Evolutionary conservation across 2,113 vertebrate species (phyloP).

Genomic region (Todiramphus saurophagus): DNA sequence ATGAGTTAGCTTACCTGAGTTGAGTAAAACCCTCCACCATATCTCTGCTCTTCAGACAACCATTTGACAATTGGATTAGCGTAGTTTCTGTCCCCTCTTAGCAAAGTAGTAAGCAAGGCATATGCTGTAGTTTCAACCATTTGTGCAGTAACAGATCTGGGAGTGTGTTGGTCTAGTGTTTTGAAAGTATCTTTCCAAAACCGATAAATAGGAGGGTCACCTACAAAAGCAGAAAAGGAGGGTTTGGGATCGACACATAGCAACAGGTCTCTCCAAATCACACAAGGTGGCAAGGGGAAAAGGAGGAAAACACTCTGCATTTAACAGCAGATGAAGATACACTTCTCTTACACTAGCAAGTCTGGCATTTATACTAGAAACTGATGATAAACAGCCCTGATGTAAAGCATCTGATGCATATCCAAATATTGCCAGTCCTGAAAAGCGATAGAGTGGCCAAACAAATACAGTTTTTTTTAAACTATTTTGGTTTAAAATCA

Average conservation of each 20-base stretch:
- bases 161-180: constrained; percentile 26
- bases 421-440: not conserved
- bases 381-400: not conserved
- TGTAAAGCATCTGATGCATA: not conserved
- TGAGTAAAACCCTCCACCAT: constrained; percentile 87
- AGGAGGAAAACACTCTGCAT: not conserved
- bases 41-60: constrained; percentile 89
- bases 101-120: constrained; percentile 79
- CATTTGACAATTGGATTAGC: constrained; percentile 84
- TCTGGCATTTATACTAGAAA: not conserved
- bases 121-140: constrained; percentile 91
- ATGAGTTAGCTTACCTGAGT: constrained; percentile 79
- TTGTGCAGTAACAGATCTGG: constrained; percentile 71
- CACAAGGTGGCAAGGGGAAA: not conserved
- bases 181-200: constrained; percentile 83
- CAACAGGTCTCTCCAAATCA: not conserved
- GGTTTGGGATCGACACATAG: not conserved
- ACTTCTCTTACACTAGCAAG: accelerated
- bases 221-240: constrained; percentile 61
- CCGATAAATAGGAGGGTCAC: constrained; percentile 73
- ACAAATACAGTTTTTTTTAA: not conserved
- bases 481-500: not conserved
- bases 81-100: constrained; percentile 76
- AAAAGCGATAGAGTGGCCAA: not conserved
- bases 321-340: not conserved